Evolutionary conservation across 2,888 invertebrate species (phyloP).

Genomic region (Mythimna pallens): DNA sequence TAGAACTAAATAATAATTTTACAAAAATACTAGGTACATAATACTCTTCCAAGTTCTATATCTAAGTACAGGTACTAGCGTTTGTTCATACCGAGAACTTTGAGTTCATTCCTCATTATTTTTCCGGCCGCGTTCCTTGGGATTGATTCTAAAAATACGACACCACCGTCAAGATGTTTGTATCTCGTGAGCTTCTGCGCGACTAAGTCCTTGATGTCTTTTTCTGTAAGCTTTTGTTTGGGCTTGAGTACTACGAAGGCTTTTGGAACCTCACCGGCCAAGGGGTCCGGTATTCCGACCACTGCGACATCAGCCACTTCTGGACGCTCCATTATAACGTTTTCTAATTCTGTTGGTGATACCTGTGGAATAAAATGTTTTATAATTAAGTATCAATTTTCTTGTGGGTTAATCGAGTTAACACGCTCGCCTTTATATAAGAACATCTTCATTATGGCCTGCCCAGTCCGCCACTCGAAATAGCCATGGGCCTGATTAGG

Average conservation of each 20-base stretch:
- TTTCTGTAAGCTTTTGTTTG: slow-evolving; percentile 88
- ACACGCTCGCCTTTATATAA: too few species aligned
- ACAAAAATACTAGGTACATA: slow-evolving; percentile 65
- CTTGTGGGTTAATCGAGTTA: too few species aligned
- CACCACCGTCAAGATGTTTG: slow-evolving; percentile 93
- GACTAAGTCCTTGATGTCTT: slow-evolving; percentile 90
- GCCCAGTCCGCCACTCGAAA: too few species aligned
- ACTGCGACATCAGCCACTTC: slow-evolving; percentile 95
- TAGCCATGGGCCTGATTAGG: too few species aligned
- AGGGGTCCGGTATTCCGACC: slow-evolving; percentile 93
- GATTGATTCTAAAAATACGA: slow-evolving; percentile 92
- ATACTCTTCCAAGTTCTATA: slow-evolving; percentile 34
- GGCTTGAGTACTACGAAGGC: slow-evolving; percentile 93
- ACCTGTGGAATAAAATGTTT: slow-evolving; percentile 89
- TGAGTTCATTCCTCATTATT: slow-evolving; percentile 93
- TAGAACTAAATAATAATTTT: slow-evolving; percentile 49
- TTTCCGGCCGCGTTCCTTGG: slow-evolving; percentile 95
- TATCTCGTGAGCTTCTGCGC: slow-evolving; percentile 93
- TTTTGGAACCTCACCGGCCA: slow-evolving; percentile 94
- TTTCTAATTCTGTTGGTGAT: slow-evolving; percentile 96
- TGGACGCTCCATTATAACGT: slow-evolving; percentile 93
- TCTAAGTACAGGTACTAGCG: slow-evolving; percentile 55
- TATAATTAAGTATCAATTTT: background rate
- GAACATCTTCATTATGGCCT: too few species aligned
- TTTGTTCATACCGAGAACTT: slow-evolving; percentile 81